phyloP scores from a whole-genome alignment of 2,113 vertebrate species.

The Thalassarche chlororhynchos region DNA sequence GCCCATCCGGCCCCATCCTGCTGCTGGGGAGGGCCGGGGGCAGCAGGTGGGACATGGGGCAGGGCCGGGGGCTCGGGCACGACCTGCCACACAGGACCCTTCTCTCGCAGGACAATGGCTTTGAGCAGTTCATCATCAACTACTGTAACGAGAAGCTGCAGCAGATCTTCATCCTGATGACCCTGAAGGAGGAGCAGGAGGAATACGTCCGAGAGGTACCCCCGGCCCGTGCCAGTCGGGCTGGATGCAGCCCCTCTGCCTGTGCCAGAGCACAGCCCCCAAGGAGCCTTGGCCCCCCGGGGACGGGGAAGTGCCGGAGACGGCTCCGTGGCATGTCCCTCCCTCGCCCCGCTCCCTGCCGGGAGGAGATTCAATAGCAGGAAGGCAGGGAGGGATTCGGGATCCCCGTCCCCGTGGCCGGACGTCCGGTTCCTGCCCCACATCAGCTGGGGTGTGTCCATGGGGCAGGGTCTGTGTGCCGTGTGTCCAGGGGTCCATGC shows the following conservation, averaged over 20 bases:
- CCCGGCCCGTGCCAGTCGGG: fast-evolving
- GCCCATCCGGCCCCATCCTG: not conserved
- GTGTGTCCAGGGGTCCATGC: fast-evolving
- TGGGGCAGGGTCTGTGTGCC: not conserved
- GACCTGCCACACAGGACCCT: fast-evolving
- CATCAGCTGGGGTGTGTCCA: not conserved
- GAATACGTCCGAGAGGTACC: constrained; percentile 81
- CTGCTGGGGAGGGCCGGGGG: fast-evolving
- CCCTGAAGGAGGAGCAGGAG: constrained; percentile 83
- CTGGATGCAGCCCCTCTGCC: not conserved
- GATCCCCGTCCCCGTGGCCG: not conserved
- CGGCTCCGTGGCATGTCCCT: fast-evolving
- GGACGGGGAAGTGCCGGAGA: not conserved
- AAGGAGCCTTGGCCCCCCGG: fast-evolving
- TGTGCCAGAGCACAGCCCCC: fast-evolving
- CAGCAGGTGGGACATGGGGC: fast-evolving
- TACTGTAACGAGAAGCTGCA: constrained; percentile 86
- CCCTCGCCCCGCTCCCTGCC: not conserved
- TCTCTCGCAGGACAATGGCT: constrained; percentile 73
- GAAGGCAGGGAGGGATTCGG: not conserved
- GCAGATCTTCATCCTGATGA: constrained; percentile 83
- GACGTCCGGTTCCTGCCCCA: constrained; percentile 5
- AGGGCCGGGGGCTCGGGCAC: fast-evolving
- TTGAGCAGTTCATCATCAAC: constrained; percentile 86
- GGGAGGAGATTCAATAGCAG: constrained; percentile 39